phyloP scores from a whole-genome alignment of 2,113 vertebrate species.

The Anguilla rostrata region DNA sequence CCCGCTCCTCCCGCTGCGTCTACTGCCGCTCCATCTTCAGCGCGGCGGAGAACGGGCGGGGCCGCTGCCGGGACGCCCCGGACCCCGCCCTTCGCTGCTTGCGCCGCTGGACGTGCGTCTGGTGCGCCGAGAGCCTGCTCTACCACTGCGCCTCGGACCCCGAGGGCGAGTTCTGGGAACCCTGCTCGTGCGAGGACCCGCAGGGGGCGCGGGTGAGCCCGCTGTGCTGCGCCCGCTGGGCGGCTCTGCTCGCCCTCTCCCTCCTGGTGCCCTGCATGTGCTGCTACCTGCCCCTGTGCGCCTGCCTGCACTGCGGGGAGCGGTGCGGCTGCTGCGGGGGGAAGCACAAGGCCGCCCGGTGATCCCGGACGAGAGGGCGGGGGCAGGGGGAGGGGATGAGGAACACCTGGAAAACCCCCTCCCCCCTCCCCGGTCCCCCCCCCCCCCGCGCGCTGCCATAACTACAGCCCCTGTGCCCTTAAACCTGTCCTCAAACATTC shows the following conservation, averaged over 20 bases:
- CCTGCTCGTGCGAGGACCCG: conserved; percentile 86
- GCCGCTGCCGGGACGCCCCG: conserved; percentile 85
- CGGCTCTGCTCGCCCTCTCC: conserved; percentile 80
- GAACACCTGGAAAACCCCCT: conserved; percentile 23
- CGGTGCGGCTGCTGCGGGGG: conserved; percentile 87
- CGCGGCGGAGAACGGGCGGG: conserved; percentile 81
- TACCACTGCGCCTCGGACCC: conserved; percentile 96
- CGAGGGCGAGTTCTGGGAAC: conserved; percentile 92
- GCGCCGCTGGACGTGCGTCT: conserved; percentile 87
- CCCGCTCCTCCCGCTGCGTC: conserved; percentile 80
- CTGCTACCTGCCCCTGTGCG: conserved; percentile 87
- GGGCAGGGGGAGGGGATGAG: background rate
- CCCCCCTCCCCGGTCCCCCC: no score
- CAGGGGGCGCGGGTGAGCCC: conserved; percentile 71
- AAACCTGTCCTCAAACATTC: background rate
- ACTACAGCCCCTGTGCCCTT: background rate
- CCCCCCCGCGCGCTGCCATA: background rate
- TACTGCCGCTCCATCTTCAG: conserved; percentile 89
- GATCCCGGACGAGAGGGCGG: conserved; percentile 54
- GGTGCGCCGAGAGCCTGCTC: conserved; percentile 91
- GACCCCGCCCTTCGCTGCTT: conserved; percentile 85
- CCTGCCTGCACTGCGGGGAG: conserved; percentile 86
- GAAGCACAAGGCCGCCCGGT: conserved; percentile 88
- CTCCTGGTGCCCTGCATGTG: conserved; percentile 92
- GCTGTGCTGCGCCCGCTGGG: conserved; percentile 85